Conservation (phyloP, 2,113 vertebrate genomes). For the Siniperca knerii region DNA sequence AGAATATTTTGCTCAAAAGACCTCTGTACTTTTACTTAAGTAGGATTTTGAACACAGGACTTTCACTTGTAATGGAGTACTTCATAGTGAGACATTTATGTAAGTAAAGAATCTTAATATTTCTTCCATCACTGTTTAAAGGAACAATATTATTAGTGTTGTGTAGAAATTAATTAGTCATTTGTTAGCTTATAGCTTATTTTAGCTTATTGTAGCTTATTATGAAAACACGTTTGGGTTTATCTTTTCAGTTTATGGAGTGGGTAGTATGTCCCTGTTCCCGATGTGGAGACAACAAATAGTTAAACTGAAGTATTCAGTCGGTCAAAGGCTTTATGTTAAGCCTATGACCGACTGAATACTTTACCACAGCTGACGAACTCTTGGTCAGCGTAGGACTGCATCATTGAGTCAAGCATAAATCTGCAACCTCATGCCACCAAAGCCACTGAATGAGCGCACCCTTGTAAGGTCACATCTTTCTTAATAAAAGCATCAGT, state of each 20-base stretch:
- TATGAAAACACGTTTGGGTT: background rate
- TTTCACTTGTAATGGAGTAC: background rate
- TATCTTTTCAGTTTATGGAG: background rate
- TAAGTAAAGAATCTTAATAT: background rate
- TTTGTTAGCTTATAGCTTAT: background rate
- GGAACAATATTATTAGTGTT: background rate
- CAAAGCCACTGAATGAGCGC: background rate
- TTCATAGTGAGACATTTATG: background rate
- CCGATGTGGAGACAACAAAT: background rate
- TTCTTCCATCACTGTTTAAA: background rate
- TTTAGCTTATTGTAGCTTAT: background rate
- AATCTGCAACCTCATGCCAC: conserved; percentile 7
- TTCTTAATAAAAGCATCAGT: background rate
- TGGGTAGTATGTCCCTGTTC: background rate
- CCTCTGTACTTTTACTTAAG: background rate
- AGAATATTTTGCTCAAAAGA: background rate
- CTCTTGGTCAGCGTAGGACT: background rate
- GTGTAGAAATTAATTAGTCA: no score
- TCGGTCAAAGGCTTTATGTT: background rate
- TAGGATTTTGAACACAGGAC: background rate
- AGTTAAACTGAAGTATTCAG: conserved; percentile 4
- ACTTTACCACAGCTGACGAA: background rate
- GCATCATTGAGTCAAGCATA: background rate
- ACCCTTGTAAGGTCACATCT: background rate
- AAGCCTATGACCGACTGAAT: conserved; percentile 3